Conservation (phyloP, 2,113 vertebrate species). For the Butorides virescens region DNA sequence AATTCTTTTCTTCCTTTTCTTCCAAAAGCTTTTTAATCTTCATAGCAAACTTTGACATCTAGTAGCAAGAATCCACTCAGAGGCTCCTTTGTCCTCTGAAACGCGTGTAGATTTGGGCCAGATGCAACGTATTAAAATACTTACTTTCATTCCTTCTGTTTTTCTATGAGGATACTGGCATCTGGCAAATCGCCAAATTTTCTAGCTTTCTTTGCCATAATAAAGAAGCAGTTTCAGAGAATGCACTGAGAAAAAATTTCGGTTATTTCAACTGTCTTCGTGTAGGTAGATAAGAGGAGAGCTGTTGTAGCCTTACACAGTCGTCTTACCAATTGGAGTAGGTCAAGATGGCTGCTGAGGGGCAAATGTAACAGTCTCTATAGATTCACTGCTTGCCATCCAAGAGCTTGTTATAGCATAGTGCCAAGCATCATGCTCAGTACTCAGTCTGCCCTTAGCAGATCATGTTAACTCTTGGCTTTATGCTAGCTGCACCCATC, state of each 20-base stretch:
- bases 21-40: not conserved
- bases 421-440: not conserved
- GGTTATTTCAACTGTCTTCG: not conserved
- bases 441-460: not conserved
- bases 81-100: not conserved
- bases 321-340: not conserved
- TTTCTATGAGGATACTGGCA: not conserved
- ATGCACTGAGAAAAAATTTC: not conserved
- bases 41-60: not conserved
- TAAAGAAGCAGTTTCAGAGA: not conserved
- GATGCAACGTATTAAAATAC: not conserved
- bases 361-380: not conserved
- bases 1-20: not conserved
- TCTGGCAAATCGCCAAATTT: not conserved
- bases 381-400: not conserved
- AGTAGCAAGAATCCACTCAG: not conserved
- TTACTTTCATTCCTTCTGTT: not conserved
- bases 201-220: not conserved
- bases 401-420: not conserved
- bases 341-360: not conserved
- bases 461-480: not conserved
- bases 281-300: not conserved
- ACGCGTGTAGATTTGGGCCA: not conserved
- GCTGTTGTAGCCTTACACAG: not conserved
- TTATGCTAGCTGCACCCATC: not conserved